Base-by-base conservation (phyloP, 2,888 invertebrate genomes). In the Hetaerina titia region DNA sequence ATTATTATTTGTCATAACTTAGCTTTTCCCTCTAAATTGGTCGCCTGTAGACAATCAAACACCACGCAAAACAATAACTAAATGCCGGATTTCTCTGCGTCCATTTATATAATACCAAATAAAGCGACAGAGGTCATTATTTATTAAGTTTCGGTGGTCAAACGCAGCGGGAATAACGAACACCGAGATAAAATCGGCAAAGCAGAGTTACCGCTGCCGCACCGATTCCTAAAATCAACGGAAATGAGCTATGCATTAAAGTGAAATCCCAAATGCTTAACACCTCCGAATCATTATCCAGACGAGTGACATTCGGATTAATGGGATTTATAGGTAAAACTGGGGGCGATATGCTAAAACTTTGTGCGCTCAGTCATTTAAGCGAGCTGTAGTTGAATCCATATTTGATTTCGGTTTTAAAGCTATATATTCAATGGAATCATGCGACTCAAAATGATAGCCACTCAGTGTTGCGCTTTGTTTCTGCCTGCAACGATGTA, bases 201-300 rank as follows among this genome's bases (percentile, higher is more conserved):
- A 92, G 69, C 92, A 22, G 56, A 92, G 92, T 74, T 92, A 69
- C 69, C 69, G 22, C 69, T 56, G 92, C 92, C 69, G 92, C 92
- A 69, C 57, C 69, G 92, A 92, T 92, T 92, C 92, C 92, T 92
- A 74, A 92, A 92, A 92, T 92, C 92, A 92, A 92, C 92, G 92
- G 92, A 92, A 92, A 92, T 92, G 92, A 92, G 92, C 92, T 92
- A 92, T 92, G 92, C 19, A 92, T 92, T 92, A 74, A 69, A 92
- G 56, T 92, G 92, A 74, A 69, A 92, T 90, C 63, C 90, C 60
- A 63, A 90, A 90, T 92, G 92, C 92, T 92, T 92, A 92, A 92
- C 92, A 74, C 92, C 92, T 74, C 92, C 63, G 17, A 63, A 64
- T 92, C 92, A 92, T 92, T 92, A 92, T 92, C 92, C 92, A 63